Percentiles rank a stretch among this genome's conserved stretches.
Conservation (phyloP, 2,888 invertebrate species). For the Pomacea canaliculata region DNA sequence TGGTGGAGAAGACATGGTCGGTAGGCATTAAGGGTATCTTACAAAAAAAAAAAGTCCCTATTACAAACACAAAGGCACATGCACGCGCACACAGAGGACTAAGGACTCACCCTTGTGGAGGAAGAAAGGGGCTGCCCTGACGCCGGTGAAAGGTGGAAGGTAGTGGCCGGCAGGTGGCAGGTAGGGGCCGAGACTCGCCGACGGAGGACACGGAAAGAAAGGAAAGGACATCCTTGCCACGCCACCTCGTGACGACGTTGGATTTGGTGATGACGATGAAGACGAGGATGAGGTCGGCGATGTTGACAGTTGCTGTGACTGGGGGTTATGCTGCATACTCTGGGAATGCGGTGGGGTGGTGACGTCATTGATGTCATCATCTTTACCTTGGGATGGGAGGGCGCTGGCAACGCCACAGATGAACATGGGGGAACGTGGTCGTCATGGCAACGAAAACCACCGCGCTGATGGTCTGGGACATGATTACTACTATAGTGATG, state of each 20-base stretch:
- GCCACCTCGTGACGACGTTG: not conserved
- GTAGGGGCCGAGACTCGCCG: not conserved
- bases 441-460: not conserved
- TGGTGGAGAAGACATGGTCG: too few relatives aligned
- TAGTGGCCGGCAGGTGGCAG: slow-evolving; percentile 4
- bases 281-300: not conserved
- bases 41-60: too few relatives aligned
- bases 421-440: slow-evolving; percentile 1
- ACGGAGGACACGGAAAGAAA: not conserved
- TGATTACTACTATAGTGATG: not conserved
- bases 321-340: not conserved
- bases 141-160: slow-evolving; percentile 2
- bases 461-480: not conserved
- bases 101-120: slow-evolving; percentile 3
- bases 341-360: not conserved
- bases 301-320: not conserved
- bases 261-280: not conserved
- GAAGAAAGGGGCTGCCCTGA: slow-evolving; percentile 13
- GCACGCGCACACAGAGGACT: too few relatives aligned
- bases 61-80: too few relatives aligned
- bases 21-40: too few relatives aligned
- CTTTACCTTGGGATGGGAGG: too few relatives aligned
- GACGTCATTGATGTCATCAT: not conserved
- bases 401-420: not conserved
- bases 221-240: not conserved